These are phyloP conservation scores for Desmophyllum pertusum DNA, from an alignment of 92 coral and sea anemone species.

Conservation along the genomic window DNA sequence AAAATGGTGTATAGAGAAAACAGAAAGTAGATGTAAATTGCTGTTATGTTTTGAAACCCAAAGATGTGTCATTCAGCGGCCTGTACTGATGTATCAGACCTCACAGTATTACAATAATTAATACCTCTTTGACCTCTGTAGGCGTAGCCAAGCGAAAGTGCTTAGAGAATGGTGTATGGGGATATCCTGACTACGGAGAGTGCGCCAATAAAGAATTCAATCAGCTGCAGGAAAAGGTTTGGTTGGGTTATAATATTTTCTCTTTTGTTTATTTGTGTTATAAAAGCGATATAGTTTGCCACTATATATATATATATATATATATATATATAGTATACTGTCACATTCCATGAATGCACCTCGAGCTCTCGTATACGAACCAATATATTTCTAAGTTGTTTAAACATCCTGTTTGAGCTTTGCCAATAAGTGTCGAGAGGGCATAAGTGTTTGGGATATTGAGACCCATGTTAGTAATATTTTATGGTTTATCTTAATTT, in stretches of 20 bases:
- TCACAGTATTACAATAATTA: background rate
- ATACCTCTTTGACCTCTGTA: background rate
- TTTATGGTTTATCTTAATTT: no score
- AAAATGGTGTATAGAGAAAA: background rate
- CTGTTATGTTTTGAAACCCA: background rate
- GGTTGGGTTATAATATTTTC: background rate
- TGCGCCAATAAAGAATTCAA: slow-evolving; percentile 50
- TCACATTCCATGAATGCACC: no score
- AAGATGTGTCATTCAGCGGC: background rate
- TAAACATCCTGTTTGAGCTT: no score
- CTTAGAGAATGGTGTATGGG: slow-evolving; percentile 56
- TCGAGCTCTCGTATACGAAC: no score
- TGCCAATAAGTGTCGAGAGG: no score
- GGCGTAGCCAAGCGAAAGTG: slow-evolving; percentile 62
- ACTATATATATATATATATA: no score
- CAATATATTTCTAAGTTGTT: no score
- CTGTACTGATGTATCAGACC: background rate
- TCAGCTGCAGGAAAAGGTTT: slow-evolving; percentile 57
- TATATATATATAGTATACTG: no score
- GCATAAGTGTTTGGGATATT: no score
- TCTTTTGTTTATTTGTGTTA: background rate
- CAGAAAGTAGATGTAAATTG: background rate
- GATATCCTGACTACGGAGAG: slow-evolving; percentile 62
- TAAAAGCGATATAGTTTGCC: no score
- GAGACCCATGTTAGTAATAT: no score